These are phyloP conservation scores for Eilema griseolum DNA, from an alignment of 2,888 invertebrate species.

Conservation along the genomic window DNA sequence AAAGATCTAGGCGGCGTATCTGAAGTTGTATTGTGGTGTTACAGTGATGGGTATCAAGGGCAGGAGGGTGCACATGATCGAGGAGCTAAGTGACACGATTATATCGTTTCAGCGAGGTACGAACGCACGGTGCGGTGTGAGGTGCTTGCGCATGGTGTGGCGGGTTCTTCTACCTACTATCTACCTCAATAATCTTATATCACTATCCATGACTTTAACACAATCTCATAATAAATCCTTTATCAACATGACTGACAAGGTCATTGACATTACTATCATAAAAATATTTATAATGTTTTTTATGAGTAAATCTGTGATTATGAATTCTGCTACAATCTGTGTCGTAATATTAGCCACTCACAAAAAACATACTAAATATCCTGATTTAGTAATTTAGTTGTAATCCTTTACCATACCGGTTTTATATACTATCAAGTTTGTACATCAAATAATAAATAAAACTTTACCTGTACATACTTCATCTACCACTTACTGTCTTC, in stretches of 20 bases:
- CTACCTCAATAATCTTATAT: conserved; percentile 32
- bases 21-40: conserved; percentile 84
- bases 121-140: conserved; percentile 76
- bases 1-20: conserved; percentile 49
- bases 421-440: conserved; percentile 14
- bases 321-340: background rate
- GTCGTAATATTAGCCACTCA: background rate
- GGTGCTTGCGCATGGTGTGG: conserved; percentile 79
- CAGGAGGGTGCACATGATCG: conserved; percentile 99
- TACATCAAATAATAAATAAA: conserved; percentile 4
- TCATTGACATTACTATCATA: background rate
- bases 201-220: conserved; percentile 42
- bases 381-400: background rate
- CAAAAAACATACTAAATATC: background rate
- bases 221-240: conserved; percentile 28
- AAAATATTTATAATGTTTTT: background rate
- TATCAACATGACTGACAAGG: background rate
- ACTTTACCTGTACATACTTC: conserved; percentile 12
- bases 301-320: background rate
- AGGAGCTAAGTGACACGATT: conserved; percentile 99
- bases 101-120: conserved; percentile 99
- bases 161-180: conserved; percentile 62
- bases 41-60: conserved; percentile 99
- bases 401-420: conserved; percentile 9
- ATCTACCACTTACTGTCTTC: conserved; percentile 33